A percentile compares a stretch with the other conserved stretches of the same genome.
These are phyloP conservation scores for Tiliacea aurago DNA, from an alignment of 2,888 invertebrate species.

Conservation along the genomic window DNA sequence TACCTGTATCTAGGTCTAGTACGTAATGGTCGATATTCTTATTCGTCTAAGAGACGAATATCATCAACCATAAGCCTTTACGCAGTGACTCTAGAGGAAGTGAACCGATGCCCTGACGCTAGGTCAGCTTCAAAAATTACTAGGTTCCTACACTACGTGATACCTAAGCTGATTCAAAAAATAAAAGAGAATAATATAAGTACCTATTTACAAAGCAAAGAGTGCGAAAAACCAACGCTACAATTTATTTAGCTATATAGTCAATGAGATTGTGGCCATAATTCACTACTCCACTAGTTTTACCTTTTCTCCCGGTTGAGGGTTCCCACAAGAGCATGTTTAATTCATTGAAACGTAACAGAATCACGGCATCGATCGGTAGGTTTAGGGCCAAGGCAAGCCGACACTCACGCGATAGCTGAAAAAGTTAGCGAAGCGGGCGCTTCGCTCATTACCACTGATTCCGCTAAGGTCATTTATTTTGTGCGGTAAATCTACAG, in stretches of 20 bases:
- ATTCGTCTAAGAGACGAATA: not conserved
- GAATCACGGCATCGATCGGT: slow-evolving; percentile 59
- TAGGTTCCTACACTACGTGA: too few species aligned
- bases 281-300: slow-evolving; percentile 51
- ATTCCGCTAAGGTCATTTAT: slow-evolving; percentile 59
- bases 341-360: slow-evolving; percentile 62
- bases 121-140: not conserved
- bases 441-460: slow-evolving; percentile 43
- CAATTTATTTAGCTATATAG: slow-evolving; percentile 24
- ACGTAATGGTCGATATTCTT: not conserved
- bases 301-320: slow-evolving; percentile 42
- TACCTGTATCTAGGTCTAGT: not conserved
- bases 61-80: not conserved
- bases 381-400: slow-evolving; percentile 74
- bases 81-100: too few species aligned
- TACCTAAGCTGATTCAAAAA: not conserved
- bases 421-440: slow-evolving; percentile 56
- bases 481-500: slow-evolving; percentile 41
- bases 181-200: not conserved
- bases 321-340: slow-evolving; percentile 46
- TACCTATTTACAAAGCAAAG: slow-evolving; percentile 9
- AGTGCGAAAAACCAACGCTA: not conserved
- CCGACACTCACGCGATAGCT: slow-evolving; percentile 70
- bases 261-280: slow-evolving; percentile 38
- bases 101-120: not conserved